Evolutionary conservation across 1,140 invertebrate genomes (phyloP), one percentile per base, ranked within the genome.

Genomic region (Papilio glaucus): DNA sequence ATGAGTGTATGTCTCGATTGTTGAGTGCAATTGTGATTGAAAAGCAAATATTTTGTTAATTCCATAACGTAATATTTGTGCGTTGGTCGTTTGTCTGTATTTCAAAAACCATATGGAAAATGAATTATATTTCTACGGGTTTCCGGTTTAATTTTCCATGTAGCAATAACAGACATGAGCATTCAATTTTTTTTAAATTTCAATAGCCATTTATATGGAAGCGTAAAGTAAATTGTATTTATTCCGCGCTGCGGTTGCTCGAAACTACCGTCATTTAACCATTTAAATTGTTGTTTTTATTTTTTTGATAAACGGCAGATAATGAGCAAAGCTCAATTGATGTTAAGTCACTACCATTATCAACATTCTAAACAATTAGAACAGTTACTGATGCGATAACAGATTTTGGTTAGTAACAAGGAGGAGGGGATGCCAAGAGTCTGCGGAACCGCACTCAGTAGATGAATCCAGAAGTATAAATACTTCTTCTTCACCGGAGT

Each of bases 11-110:
- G n/a, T n/a, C n/a, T n/a, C 18, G 45, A 49, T 49, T 49, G 45
- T 49, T 49, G 18, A 49, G n/a, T n/a, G n/a, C n/a, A n/a, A n/a
- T n/a, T n/a, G 18, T 49, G 21, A 49, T 49, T 49, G 45, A 21
- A 49, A 8, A 18, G 45, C 45, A 49, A 61, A 61, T 61, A 61
- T 61, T 61, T 61, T 5, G 57, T 61, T 61, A 33, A 61, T 61
- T 33, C 8, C 13, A 15, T 63, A 63, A 61, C 57, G 57, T 13
- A 37, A 63, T 38, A 63, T 39, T 63, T 63, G 61, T 21, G 61
- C 15, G 0, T 29, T 33, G 29, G 29, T 49, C 8, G 45, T 15
- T 49, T 9, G 45, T 49, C 18, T 13, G 45, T 21, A 49, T 49
- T 49, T 49, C 18, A 49, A 49, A 49, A 49, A 49, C 10, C 18